Evolutionary conservation across 2,888 invertebrate species (phyloP), one percentile per base, ranked within the genome.

Genomic region (Eupsilia transversa): DNA sequence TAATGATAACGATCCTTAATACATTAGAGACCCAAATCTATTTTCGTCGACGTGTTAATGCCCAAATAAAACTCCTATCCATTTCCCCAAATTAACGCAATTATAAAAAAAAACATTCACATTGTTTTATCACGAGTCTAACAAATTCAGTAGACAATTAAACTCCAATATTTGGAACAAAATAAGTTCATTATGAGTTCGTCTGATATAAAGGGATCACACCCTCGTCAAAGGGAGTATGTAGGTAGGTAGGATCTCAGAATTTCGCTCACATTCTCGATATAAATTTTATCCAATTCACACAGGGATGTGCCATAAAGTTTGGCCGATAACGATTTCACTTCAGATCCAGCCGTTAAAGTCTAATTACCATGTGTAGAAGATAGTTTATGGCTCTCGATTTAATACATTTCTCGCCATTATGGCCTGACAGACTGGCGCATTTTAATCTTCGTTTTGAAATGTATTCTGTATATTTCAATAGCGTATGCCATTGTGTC

Each of bases 141-240:
- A 70, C 60, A 64, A 46, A 69, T 43, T 57, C 76, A 69, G 72
- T 74, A 78, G 77, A 87, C 82, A 86, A 86, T 89, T 87, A 87
- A 90, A 89, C 85, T 87, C 89, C 81, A 85, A 88, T 91, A 88
- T 89, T 87, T 83, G 81, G 84, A 86, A 87, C 89, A 89, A 88
- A 84, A 88, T 83, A 88, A 88, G 89, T 91, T 89, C 86, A 92
- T 93, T 92, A 91, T 83, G 86, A 88, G 89, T 85, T 86, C 82
- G 82, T 86, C 88, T 88, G 82, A 90, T 86, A 84, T 78, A 83
- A 87, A 88, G 75, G 86, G 87, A 79, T 83, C 77, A 80, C 83
- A 91, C 91, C 90, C 90, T 91, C 87, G 86, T 91, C 91, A 90
- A 46, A 68, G 69, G 4, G 23, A 0, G n/a, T 41, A 71, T n/a